Percentiles rank a stretch among this genome's conserved stretches.
Conservation (phyloP, 1,140 invertebrate species). For the Cepaea nemoralis region DNA sequence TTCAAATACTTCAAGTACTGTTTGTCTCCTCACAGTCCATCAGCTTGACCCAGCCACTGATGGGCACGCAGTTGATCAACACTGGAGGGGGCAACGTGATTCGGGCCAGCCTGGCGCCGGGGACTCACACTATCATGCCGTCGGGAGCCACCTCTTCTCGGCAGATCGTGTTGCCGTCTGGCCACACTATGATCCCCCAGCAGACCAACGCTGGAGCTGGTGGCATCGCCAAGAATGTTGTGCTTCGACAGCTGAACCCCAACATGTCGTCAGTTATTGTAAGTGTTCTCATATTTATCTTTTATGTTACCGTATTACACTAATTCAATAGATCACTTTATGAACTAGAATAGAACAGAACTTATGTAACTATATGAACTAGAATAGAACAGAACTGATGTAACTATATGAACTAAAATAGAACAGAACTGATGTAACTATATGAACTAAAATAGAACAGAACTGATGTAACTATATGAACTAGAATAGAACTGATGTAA, state of each 20-base stretch:
- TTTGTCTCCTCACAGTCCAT: constrained; percentile 20
- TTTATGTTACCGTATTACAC: too few relatives aligned
- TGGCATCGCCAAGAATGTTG: constrained; percentile 21
- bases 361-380: too few relatives aligned
- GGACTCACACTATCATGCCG: background rate
- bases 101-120: background rate
- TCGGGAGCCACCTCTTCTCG: background rate
- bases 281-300: too few relatives aligned
- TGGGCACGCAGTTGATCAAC: constrained; percentile 33
- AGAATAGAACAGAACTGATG: too few relatives aligned
- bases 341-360: too few relatives aligned
- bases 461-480: too few relatives aligned
- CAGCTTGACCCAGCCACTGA: constrained; percentile 28
- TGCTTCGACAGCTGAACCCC: constrained; percentile 15
- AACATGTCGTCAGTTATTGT: constrained; percentile 35
- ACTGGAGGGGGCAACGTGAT: constrained; percentile 29
- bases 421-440: too few relatives aligned
- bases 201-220: background rate
- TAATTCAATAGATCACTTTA: too few relatives aligned
- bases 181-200: constrained; percentile 25
- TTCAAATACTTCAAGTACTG: too few relatives aligned
- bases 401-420: too few relatives aligned
- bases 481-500: too few relatives aligned
- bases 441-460: too few relatives aligned
- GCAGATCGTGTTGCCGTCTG: constrained; percentile 25